phyloP scores from a whole-genome alignment of 2,113 vertebrate genomes.

The Silurus asotus region DNA sequence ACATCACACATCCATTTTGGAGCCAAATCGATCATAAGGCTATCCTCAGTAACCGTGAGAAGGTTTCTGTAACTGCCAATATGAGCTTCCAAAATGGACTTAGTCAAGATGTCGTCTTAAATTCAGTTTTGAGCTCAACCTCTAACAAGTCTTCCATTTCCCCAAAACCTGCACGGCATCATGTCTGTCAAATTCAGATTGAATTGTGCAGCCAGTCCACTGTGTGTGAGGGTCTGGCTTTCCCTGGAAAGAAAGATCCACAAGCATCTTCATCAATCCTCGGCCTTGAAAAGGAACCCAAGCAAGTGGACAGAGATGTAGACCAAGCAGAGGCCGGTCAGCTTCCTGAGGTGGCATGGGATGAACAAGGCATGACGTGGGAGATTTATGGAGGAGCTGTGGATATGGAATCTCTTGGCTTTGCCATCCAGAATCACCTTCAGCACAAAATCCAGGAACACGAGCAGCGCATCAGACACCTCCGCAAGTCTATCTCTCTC shows the following conservation, averaged over 20 bases:
- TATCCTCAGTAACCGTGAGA: background rate
- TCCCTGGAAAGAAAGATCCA: conserved; percentile 38
- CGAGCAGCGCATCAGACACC: conserved; percentile 71
- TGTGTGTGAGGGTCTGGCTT: background rate
- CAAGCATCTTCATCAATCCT: background rate
- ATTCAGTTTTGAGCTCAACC: conserved; percentile 30
- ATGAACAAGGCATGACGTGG: conserved; percentile 89
- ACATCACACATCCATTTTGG: conserved; percentile 62
- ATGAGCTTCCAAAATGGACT: background rate
- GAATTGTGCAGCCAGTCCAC: conserved; percentile 54
- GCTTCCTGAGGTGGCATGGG: conserved; percentile 82
- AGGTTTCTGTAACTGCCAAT: background rate
- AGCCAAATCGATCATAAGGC: background rate
- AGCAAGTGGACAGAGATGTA: conserved; percentile 45
- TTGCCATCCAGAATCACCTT: conserved; percentile 87
- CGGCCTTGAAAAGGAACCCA: conserved; percentile 44
- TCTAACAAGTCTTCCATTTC: conserved; percentile 28
- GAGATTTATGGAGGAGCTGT: conserved; percentile 85
- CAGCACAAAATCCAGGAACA: conserved; percentile 83
- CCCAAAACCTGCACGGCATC: conserved; percentile 56
- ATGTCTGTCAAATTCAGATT: conserved; percentile 64
- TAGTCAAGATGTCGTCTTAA: conserved; percentile 2
- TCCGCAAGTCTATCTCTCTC: conserved; percentile 76
- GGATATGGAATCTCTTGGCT: conserved; percentile 82
- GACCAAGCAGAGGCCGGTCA: conserved; percentile 57